A percentile compares a stretch with the other conserved stretches of the same genome.
Evolutionary conservation across 1,140 invertebrate species (phyloP).

Genomic region (Lasioglossum albipes): DNA sequence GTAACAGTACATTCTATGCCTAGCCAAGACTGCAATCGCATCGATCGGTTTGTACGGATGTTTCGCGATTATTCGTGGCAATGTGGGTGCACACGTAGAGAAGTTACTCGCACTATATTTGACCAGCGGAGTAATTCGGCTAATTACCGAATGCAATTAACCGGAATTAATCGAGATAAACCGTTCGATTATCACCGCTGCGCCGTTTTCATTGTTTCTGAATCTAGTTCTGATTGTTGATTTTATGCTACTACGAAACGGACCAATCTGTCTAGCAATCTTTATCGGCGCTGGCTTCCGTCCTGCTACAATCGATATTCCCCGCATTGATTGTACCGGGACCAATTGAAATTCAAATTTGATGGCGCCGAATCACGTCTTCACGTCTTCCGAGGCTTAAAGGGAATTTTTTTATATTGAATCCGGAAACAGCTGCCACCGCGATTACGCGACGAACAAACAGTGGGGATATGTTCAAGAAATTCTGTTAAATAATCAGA

Average conservation of each 20-base stretch:
- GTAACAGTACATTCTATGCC: no score
- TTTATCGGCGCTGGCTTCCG: neutral
- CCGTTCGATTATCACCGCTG: slow-evolving; percentile 62
- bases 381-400: neutral
- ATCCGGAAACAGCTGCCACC: neutral
- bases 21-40: slow-evolving; percentile 22
- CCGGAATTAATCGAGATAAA: slow-evolving; percentile 69
- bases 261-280: slow-evolving; percentile 10
- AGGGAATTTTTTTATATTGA: neutral
- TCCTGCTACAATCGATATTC: slow-evolving; percentile 4
- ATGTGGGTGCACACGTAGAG: slow-evolving; percentile 5
- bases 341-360: neutral
- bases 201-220: slow-evolving; percentile 50
- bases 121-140: slow-evolving; percentile 57
- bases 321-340: neutral
- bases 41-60: slow-evolving; percentile 10
- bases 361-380: neutral
- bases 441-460: neutral
- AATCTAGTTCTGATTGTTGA: slow-evolving; percentile 32
- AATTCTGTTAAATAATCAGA: no score
- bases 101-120: slow-evolving; percentile 29
- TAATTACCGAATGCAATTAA: slow-evolving; percentile 66
- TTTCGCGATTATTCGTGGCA: slow-evolving; percentile 25
- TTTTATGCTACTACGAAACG: slow-evolving; percentile 26
- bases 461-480: neutral